phyloP scores from a whole-genome alignment of 2,888 invertebrate genomes.

The Ceriagrion tenellum region DNA sequence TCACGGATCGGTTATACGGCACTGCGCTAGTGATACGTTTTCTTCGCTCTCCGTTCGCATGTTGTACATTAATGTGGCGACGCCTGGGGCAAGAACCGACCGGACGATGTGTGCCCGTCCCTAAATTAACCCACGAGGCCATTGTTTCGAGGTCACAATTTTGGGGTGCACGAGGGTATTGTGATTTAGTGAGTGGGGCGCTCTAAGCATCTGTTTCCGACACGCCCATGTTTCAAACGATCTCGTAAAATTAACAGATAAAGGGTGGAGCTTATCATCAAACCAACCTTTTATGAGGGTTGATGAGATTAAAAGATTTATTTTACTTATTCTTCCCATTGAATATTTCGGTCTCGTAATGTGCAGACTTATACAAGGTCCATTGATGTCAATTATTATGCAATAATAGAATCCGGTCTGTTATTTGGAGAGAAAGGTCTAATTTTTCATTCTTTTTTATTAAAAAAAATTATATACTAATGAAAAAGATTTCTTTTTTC shows the following conservation, averaged over 20 bases:
- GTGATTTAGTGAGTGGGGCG: not conserved
- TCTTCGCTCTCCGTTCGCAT: not conserved
- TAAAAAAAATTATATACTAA: too few species aligned
- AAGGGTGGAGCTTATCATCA: not conserved
- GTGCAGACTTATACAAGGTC: too few species aligned
- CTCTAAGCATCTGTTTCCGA: not conserved
- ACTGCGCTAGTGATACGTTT: not conserved
- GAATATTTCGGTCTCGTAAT: too few species aligned
- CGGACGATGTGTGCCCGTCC: not conserved
- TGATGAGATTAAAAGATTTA: too few species aligned
- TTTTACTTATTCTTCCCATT: too few species aligned
- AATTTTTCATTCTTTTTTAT: too few species aligned
- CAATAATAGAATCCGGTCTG: too few species aligned
- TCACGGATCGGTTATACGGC: not conserved
- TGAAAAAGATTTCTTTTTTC: too few species aligned
- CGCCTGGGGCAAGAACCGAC: not conserved
- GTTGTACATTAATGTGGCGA: not conserved
- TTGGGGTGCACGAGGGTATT: not conserved
- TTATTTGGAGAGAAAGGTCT: too few species aligned
- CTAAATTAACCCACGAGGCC: not conserved
- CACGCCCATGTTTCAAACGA: not conserved
- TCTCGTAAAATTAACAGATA: not conserved
- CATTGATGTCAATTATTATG: too few species aligned
- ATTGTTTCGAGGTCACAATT: not conserved
- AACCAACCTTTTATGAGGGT: not conserved